Conservation (phyloP, 2,113 vertebrate genomes). For the Hippocampus barbouri region DNA sequence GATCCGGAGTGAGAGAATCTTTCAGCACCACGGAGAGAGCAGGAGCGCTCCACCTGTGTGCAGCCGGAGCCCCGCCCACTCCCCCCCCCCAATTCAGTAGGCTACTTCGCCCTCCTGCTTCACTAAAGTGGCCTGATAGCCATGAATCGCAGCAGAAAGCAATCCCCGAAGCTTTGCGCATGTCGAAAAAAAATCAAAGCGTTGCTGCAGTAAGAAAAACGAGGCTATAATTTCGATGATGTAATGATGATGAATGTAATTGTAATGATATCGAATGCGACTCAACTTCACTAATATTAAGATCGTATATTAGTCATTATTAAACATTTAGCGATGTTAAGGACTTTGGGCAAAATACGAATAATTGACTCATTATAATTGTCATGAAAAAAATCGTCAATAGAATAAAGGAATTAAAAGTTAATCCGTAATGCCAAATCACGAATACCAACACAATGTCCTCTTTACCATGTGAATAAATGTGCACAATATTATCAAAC, state of each 20-base stretch:
- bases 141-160: not conserved
- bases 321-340: no score
- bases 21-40: constrained; percentile 80
- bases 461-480: not conserved
- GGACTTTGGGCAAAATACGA: no score
- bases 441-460: not conserved
- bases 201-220: no score
- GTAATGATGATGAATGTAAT: not conserved
- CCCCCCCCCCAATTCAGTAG: constrained; percentile 7
- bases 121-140: no score
- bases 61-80: constrained; percentile 53
- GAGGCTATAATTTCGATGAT: no score
- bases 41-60: constrained; percentile 62
- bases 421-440: no score
- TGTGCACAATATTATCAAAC: not conserved
- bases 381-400: no score
- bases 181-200: not conserved
- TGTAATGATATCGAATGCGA: not conserved
- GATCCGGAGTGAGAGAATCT: constrained; percentile 20
- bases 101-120: not conserved
- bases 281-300: not conserved
- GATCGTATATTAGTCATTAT: no score
- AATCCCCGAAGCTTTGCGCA: not conserved
- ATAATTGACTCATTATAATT: no score
- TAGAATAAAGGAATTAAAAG: no score